Evolutionary conservation across 2,888 invertebrate genomes (phyloP), one percentile per base, ranked within the genome.

Genomic region (Hydropsyche betteni): DNA sequence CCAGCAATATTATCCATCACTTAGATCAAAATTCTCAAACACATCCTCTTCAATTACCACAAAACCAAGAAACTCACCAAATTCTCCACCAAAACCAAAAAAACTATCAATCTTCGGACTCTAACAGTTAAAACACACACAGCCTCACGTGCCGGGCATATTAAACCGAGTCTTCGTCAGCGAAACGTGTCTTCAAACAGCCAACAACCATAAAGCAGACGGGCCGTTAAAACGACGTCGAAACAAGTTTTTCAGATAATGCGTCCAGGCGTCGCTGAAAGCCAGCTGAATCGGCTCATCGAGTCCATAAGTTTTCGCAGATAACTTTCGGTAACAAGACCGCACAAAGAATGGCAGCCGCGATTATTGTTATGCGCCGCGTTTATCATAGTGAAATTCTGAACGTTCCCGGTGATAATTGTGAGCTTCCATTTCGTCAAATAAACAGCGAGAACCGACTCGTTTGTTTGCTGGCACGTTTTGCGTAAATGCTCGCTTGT

Each of bases 401-500:
- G 24, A 51, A 53, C 5, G 53, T n/a, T 8, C 16, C 24, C 58
- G 1, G 44, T 6, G 24, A 24, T 58, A 58, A 58, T 58, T 58
- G 58, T 24, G 58, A 24, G 58, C 58, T 16, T 58, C 58, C 24
- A 58, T 58, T 58, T 58, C 58, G 58, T 58, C 58, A 58, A 58
- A 58, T 58, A 58, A 58, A 58, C 58, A 58, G 16, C 24, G 24
- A 24, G 58, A 3, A 44, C 58, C 8, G 58, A 24, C 4, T 24
- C 58, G 58, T 24, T 58, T 58, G 24, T 58, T 58, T 58, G 58
- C 58, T 16, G 58, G 58, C 24, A 58, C 58, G 58, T 58, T 58
- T 58, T 24, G 58, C 44, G 10, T 44, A 44, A 44, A 44, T 10
- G 44, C 44, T 44, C 44, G 44, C 10, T 44, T 44, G 1, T 44